These are phyloP conservation scores for Alaudala cheleensis DNA, from an alignment of 2,113 vertebrate species.

Conservation along the genomic window DNA sequence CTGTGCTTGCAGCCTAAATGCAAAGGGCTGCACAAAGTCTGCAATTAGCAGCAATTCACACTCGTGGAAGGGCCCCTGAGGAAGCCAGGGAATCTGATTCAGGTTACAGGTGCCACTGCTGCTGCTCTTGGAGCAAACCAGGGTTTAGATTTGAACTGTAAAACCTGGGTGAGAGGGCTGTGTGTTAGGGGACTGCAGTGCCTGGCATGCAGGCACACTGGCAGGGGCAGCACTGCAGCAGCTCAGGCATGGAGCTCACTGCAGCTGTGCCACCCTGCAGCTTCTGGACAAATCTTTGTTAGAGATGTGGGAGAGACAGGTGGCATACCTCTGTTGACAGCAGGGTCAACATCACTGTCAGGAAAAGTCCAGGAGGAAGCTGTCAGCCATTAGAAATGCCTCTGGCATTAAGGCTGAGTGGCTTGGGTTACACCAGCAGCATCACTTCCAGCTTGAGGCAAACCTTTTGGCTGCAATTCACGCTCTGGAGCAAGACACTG, in stretches of 20 bases:
- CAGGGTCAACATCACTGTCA: neutral
- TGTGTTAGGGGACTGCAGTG: neutral
- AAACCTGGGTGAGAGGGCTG: neutral
- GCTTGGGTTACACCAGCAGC: slow-evolving; percentile 34
- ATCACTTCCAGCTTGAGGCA: neutral
- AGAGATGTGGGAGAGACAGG: neutral
- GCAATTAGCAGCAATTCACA: neutral
- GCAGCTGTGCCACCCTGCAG: neutral
- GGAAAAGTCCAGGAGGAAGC: neutral
- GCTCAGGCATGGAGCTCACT: fast-evolving
- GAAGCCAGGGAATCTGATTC: neutral
- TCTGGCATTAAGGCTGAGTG: neutral
- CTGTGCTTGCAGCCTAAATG: neutral
- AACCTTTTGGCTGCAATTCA: neutral
- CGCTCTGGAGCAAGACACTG: neutral
- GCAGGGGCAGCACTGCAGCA: neutral
- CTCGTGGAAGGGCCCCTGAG: neutral
- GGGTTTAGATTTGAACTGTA: neutral
- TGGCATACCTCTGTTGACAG: neutral
- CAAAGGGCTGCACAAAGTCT: neutral
- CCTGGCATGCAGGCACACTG: fast-evolving
- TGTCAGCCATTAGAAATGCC: slow-evolving; percentile 13
- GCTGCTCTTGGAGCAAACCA: neutral
- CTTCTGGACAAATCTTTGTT: neutral
- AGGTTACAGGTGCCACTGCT: neutral